Evolutionary conservation across 2,797 vertebrate genomes (phyloP), one percentile per base, ranked within the genome.

Genomic region (Liparis tanakae): DNA sequence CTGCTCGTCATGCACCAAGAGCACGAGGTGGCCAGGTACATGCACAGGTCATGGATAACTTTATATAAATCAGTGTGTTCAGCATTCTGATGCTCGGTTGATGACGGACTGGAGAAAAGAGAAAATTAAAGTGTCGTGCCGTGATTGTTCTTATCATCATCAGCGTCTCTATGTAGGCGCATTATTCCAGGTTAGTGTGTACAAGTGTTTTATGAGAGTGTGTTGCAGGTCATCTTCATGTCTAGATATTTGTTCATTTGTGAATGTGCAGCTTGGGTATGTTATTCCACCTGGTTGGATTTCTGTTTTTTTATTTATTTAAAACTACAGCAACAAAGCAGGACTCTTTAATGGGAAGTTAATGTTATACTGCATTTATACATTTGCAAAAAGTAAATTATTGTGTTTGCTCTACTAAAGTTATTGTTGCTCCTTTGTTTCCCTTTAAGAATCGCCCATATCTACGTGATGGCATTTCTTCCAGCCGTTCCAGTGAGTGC

Each of bases 401-500:
- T 22, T 54, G 33, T 71, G 15, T 66, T 73, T 68, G 4, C 22
- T 70, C 9, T 5, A 10, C 13, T 37, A 36, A 70, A 30, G 61
- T 66, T 8, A 15, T 73, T 43, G 53, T 76, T 0, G 51, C 58
- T 74, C 67, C 65, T 64, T 34, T 30, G 58, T 13, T 70, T 62
- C 13, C 73, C 61, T 60, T 86, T 20, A 85, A 99, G 98, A 90
- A 95, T 97, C 61, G 96, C 97, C 22, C 94, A 98, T 55, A 74
- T 96, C 41, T 99, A 98, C 2, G 80, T 96, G 87, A 92, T 90
- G 87, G 88, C 92, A 63, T 98, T 95, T 88, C 90, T 98, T 59
- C 97, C 98, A 67, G 97, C 97, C 33, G 94, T 98, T 80, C 98
- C 98, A 37, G 97, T 99, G 87, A 98, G 97, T 97, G 59, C 25